Conservation (phyloP, 1,140 invertebrate genomes). For the Leptopilina boulardi region DNA sequence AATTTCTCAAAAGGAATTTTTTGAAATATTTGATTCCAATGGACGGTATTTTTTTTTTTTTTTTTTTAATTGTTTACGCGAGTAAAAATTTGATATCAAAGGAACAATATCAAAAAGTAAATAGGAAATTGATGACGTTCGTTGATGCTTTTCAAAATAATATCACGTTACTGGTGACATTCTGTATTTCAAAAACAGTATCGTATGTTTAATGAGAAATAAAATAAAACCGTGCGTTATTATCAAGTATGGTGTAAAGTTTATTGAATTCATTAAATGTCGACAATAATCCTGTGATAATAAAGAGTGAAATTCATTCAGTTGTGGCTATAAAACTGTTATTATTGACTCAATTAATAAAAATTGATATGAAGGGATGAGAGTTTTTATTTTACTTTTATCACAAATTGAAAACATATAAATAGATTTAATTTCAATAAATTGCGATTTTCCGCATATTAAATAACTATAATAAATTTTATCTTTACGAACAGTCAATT, state of each 20-base stretch:
- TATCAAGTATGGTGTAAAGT: not conserved
- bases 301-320: not conserved
- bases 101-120: not conserved
- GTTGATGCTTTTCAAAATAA: not conserved
- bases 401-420: too few species aligned
- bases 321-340: not conserved
- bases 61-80: not conserved
- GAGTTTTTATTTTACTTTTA: too few species aligned
- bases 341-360: too few species aligned
- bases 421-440: too few species aligned
- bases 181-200: conserved; percentile 11
- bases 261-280: not conserved
- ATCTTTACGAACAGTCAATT: too few species aligned
- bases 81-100: not conserved
- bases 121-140: not conserved
- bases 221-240: not conserved
- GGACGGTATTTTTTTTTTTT: too few species aligned
- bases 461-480: too few species aligned
- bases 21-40: not conserved
- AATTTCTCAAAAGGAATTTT: not conserved
- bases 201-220: not conserved
- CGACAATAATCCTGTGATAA: not conserved
- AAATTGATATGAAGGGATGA: too few species aligned
- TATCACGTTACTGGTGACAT: not conserved
- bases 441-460: too few species aligned